phyloP scores from a whole-genome alignment of 2,888 invertebrate species.

The Drosophila nr. fundita region DNA sequence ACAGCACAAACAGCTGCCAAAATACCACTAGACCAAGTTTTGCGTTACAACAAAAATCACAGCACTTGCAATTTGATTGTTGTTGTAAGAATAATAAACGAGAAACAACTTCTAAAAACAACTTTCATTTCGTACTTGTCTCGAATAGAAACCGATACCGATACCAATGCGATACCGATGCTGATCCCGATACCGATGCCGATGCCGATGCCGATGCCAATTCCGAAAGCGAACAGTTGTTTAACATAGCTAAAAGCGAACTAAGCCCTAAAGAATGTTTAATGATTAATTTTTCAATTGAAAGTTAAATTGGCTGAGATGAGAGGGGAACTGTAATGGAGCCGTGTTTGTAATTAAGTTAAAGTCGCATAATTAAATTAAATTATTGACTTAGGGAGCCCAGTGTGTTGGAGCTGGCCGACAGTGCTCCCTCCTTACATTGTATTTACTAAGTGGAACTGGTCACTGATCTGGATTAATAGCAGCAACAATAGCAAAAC shows the following conservation, averaged over 20 bases:
- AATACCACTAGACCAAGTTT: constrained; percentile 58
- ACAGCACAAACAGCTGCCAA: constrained; percentile 54
- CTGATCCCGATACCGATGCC: constrained; percentile 19
- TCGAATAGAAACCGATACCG: constrained; percentile 32
- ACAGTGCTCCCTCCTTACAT: constrained; percentile 39
- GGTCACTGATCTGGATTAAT: constrained; percentile 81
- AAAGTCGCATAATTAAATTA: constrained; percentile 82
- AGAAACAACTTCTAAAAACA: constrained; percentile 78
- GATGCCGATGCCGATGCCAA: constrained; percentile 23
- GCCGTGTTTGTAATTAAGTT: constrained; percentile 73
- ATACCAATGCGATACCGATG: constrained; percentile 11
- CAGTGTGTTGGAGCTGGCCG: constrained; percentile 11
- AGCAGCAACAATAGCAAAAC: constrained; percentile 54
- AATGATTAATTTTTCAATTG: constrained; percentile 55
- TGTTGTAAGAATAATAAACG: constrained; percentile 69
- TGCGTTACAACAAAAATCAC: constrained; percentile 63
- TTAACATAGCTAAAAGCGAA: constrained; percentile 19
- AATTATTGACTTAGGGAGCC: constrained; percentile 70
- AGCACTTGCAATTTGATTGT: constrained; percentile 59
- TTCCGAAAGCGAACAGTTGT: constrained; percentile 21
- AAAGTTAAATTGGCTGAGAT: constrained; percentile 32
- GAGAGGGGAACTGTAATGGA: constrained; percentile 15
- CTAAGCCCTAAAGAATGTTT: constrained; percentile 56
- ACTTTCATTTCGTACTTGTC: constrained; percentile 74
- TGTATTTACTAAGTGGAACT: constrained; percentile 79